Evolutionary conservation across 2,888 invertebrate genomes (phyloP).

Genomic region (Omphaloscelis lunosa): DNA sequence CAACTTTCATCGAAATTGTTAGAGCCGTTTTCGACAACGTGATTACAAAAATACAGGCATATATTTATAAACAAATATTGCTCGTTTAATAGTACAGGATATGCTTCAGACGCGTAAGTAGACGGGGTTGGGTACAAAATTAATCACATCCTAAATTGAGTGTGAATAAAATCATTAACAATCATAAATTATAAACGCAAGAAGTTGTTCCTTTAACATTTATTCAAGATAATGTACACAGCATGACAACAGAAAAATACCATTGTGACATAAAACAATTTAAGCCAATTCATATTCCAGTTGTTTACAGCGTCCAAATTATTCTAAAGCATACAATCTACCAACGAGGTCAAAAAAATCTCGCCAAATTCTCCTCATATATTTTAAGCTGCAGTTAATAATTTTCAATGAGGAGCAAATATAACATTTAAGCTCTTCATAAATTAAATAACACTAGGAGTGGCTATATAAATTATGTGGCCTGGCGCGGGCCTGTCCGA

Average conservation of each 20-base stretch:
- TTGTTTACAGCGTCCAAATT: constrained; percentile 33
- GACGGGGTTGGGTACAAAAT: neutral
- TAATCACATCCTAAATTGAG: neutral
- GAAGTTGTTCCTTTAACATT: neutral
- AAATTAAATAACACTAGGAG: constrained; percentile 43
- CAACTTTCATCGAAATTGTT: no score
- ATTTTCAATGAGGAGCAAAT: constrained; percentile 60
- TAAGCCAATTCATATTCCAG: constrained; percentile 9
- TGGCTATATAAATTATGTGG: constrained; percentile 46
- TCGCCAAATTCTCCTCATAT: constrained; percentile 44
- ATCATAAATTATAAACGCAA: neutral
- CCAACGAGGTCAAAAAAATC: constrained; percentile 22
- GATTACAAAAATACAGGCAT: no score
- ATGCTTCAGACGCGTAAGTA: neutral
- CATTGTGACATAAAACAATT: neutral
- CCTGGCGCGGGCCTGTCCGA: constrained; percentile 17
- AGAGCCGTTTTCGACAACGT: no score
- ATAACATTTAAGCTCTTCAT: constrained; percentile 44
- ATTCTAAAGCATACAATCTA: constrained; percentile 26
- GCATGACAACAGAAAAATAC: neutral
- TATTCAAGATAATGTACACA: neutral
- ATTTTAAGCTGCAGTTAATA: constrained; percentile 54
- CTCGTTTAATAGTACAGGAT: no score
- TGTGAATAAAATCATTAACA: constrained; percentile 1
- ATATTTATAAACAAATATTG: no score